Base-by-base conservation (phyloP, 2,888 invertebrate species). In the Plebejus melissa region DNA sequence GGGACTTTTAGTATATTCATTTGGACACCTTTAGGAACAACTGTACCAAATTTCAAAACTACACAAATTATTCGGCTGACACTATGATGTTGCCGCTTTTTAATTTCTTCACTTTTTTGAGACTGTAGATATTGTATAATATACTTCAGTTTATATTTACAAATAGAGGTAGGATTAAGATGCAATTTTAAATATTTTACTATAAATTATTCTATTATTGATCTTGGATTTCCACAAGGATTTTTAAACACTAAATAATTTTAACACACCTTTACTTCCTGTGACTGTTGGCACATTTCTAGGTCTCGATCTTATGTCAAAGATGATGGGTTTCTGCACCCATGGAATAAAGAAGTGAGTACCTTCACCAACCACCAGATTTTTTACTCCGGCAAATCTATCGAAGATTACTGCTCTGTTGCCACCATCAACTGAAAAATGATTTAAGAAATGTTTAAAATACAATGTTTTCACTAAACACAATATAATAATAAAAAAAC, bases 361-460 rank as follows among this genome's bases (percentile, higher is more conserved):
- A 72, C 99, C 99, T 93, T 99, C 99, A 41, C 99, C 99, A 50
- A 97, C 96, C 13, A 99, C 98, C 75, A 94, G 90, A 80, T 97
- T 96, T 88, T 99, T 98, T 69, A 99, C 97, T 86, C 99, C 99
- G 76, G 96, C 95, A 90, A 99, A 99, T 86, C 99, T 96, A 93
- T 99, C 99, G 87, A 99, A 99, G 82, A 99, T 99, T n/a, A 99
- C 99, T 80, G 99, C 99, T 87, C 99, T 95, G 88, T 99, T 97
- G 71, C 99, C 99, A 84, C 99, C 99, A 88, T 99, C 99, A 88
- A 99, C 99, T 97, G 90, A 78, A 96, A 91, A 74, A 78, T 46
- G 76, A 69, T 65, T 75, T 76, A 6, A 75, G 28, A 13, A 72
- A 58, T 69, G 57, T 60, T 46, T 75, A 71, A 69, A 4, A 46